Evolutionary conservation across 2,888 invertebrate species (phyloP).

Genomic region (Rosalia funebris): DNA sequence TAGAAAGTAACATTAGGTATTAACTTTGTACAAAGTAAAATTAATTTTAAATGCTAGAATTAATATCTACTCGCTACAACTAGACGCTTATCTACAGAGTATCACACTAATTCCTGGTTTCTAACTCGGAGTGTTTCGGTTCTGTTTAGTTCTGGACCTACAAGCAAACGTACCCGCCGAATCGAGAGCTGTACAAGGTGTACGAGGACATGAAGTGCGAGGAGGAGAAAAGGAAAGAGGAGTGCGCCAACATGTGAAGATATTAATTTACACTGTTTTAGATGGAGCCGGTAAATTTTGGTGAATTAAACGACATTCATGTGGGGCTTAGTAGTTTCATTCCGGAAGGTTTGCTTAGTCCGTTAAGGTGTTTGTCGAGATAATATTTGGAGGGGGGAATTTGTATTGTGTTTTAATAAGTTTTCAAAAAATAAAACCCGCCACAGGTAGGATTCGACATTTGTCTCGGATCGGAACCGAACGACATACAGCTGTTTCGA

Average conservation of each 20-base stretch:
- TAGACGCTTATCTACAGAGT: conserved; percentile 33
- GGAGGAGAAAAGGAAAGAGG: conserved; percentile 29
- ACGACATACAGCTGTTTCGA: too few species aligned
- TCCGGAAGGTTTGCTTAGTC: neutral
- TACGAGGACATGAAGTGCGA: conserved; percentile 53
- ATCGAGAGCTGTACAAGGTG: conserved; percentile 51
- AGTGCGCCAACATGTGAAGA: conserved; percentile 25
- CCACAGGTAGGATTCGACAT: too few species aligned
- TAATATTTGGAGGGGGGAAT: neutral
- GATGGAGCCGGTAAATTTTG: too few species aligned
- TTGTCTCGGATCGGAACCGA: too few species aligned
- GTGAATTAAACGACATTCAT: neutral
- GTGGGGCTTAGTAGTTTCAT: neutral
- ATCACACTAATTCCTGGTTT: neutral
- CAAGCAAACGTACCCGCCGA: conserved; percentile 51
- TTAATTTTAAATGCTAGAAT: conserved; percentile 13
- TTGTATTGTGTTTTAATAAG: too few species aligned
- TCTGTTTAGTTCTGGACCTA: conserved; percentile 46
- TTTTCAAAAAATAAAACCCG: too few species aligned
- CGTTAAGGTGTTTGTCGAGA: neutral
- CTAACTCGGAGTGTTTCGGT: conserved; percentile 1
- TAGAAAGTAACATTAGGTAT: too few species aligned
- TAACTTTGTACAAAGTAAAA: too few species aligned
- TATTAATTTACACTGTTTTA: too few species aligned
- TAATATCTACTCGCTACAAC: conserved; percentile 42